phyloP scores from a whole-genome alignment of 2,797 vertebrate species.

The Myotis vivesi region DNA sequence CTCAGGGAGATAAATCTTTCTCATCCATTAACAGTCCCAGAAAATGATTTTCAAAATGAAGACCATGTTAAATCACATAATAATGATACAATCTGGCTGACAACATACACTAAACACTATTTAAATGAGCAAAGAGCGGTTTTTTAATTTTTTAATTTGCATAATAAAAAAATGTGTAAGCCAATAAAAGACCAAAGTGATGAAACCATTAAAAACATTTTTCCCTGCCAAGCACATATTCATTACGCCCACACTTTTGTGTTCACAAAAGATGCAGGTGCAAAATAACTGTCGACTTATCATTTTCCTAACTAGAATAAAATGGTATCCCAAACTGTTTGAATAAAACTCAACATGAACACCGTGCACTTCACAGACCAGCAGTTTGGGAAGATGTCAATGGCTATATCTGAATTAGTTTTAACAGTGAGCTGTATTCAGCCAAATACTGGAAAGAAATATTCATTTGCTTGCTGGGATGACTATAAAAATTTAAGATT shows the following conservation, averaged over 20 bases:
- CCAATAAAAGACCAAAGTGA: conserved; percentile 18
- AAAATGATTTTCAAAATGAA: conserved; percentile 23
- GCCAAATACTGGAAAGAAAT: background rate
- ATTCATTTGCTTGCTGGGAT: background rate
- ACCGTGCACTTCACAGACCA: background rate
- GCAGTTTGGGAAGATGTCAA: background rate
- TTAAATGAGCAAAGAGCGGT: background rate
- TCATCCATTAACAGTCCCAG: background rate
- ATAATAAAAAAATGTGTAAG: conserved; percentile 16
- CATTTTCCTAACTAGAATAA: conserved; percentile 42
- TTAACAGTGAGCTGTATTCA: background rate
- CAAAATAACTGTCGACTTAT: background rate
- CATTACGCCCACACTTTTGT: conserved; percentile 5
- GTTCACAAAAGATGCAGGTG: conserved; percentile 48
- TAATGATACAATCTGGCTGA: background rate
- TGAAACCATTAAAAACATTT: conserved; percentile 23
- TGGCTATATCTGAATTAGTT: background rate
- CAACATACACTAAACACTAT: background rate
- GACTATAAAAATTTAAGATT: background rate
- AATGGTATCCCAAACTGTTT: conserved; percentile 5
- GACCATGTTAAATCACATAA: background rate
- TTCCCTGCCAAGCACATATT: conserved; percentile 16
- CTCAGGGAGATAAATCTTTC: conserved; percentile 19
- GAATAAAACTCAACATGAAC: background rate
- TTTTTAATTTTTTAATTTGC: conserved; percentile 40